These are phyloP conservation scores for Symphodus melops DNA, from an alignment of 2,113 vertebrate species.

Conservation along the genomic window DNA sequence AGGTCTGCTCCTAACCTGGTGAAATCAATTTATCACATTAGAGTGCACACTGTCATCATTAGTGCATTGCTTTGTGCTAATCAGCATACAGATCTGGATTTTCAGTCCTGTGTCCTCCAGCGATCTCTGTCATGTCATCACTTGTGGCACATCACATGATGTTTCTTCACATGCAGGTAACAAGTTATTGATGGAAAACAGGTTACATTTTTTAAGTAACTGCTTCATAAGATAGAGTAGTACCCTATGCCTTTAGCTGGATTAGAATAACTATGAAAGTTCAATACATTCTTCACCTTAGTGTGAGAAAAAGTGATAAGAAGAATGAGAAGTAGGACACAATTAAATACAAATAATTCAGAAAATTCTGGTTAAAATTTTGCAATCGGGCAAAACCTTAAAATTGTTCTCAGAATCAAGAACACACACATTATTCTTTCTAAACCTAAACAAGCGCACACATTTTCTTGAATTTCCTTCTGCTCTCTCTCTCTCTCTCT, in stretches of 20 bases:
- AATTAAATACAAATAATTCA: background rate
- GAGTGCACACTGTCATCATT: slow-evolving; percentile 52
- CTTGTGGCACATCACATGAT: slow-evolving; percentile 8
- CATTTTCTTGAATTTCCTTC: background rate
- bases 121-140: slow-evolving; percentile 19
- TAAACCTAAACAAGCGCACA: background rate
- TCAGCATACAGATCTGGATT: slow-evolving; percentile 49
- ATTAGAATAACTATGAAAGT: slow-evolving; percentile 13
- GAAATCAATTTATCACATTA: slow-evolving; percentile 64
- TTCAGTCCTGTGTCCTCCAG: slow-evolving; percentile 10
- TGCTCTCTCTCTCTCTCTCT: background rate
- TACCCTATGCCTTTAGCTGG: no score
- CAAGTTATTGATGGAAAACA: background rate
- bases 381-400: no score
- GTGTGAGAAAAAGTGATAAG: no score
- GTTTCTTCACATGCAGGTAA: background rate
- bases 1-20: slow-evolving; percentile 33
- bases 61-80: slow-evolving; percentile 44
- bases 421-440: background rate
- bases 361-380: no score
- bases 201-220: background rate
- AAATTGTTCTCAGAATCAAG: no score
- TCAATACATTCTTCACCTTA: no score
- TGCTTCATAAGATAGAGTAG: background rate
- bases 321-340: background rate